A percentile compares a stretch with the other conserved stretches of the same genome.
Evolutionary conservation across 2,888 invertebrate genomes (phyloP).

Genomic region (Drosophila anomelani): DNA sequence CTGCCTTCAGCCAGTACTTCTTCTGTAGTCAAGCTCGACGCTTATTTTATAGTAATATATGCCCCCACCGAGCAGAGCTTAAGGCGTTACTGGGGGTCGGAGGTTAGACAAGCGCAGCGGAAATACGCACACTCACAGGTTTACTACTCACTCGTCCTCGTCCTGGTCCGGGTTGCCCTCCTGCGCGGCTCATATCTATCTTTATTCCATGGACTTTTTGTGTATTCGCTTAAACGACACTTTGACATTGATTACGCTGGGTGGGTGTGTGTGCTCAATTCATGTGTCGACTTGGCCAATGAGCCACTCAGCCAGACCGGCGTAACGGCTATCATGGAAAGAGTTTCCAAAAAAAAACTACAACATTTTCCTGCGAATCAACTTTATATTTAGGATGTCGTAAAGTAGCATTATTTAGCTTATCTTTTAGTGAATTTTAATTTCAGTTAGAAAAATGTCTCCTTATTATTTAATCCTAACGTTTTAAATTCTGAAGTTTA

Average conservation of each 20-base stretch:
- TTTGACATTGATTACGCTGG: slow-evolving; percentile 60
- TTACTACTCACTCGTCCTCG: slow-evolving; percentile 16
- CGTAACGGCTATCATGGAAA: neutral
- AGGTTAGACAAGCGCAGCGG: slow-evolving; percentile 50
- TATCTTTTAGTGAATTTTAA: neutral
- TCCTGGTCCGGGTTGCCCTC: neutral
- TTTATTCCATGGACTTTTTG: slow-evolving; percentile 55
- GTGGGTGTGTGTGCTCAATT: slow-evolving; percentile 24
- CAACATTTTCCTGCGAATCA: neutral
- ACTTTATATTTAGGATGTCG: neutral
- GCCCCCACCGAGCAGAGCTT: slow-evolving; percentile 53
- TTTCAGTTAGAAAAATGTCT: neutral
- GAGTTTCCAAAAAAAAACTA: neutral
- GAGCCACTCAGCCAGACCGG: slow-evolving; percentile 18
- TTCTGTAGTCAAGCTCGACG: slow-evolving; percentile 55
- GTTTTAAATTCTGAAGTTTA: neutral
- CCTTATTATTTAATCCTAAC: neutral
- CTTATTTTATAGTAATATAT: slow-evolving; percentile 67
- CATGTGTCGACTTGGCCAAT: slow-evolving; percentile 23
- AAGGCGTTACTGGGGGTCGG: slow-evolving; percentile 39
- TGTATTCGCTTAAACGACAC: slow-evolving; percentile 49
- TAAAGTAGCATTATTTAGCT: neutral
- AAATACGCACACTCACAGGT: slow-evolving; percentile 28
- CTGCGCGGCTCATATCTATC: slow-evolving; percentile 29
- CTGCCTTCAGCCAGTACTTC: slow-evolving; percentile 18